These are phyloP conservation scores for Mayetiola destructor DNA, from an alignment of 2,888 invertebrate species.

Conservation along the genomic window DNA sequence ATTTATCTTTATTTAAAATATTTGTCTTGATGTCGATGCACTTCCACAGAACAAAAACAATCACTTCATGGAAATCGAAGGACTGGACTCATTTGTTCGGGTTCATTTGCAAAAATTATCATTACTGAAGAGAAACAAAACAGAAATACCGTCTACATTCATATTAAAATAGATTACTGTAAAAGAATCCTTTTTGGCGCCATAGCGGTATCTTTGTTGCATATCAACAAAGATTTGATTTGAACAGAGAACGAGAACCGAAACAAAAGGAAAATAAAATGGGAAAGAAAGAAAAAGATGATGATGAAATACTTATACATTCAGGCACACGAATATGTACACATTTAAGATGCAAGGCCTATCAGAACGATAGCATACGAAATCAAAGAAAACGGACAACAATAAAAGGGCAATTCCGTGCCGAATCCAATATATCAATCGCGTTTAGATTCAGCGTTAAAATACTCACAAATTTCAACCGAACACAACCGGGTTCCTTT, in stretches of 20 bases:
- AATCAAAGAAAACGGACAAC: background rate
- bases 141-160: background rate
- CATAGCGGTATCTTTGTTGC: background rate
- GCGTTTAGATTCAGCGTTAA: too few species aligned
- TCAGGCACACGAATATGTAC: too few species aligned
- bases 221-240: background rate
- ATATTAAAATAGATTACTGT: background rate
- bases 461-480: too few species aligned
- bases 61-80: too few species aligned
- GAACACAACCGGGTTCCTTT: too few species aligned
- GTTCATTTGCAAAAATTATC: background rate
- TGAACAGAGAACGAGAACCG: background rate
- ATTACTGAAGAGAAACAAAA: background rate
- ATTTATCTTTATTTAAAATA: too few species aligned
- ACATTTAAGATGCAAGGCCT: too few species aligned
- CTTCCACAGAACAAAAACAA: too few species aligned
- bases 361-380: too few species aligned
- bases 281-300: background rate
- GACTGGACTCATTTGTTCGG: background rate
- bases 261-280: background rate
- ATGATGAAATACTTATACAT: too few species aligned
- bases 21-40: too few species aligned
- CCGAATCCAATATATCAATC: too few species aligned
- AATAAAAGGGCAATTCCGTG: background rate
- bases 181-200: slow-evolving; percentile 11